These are phyloP conservation scores for Clarias platycephalus DNA, from an alignment of 2,797 vertebrate genomes.

Conservation along the genomic window DNA sequence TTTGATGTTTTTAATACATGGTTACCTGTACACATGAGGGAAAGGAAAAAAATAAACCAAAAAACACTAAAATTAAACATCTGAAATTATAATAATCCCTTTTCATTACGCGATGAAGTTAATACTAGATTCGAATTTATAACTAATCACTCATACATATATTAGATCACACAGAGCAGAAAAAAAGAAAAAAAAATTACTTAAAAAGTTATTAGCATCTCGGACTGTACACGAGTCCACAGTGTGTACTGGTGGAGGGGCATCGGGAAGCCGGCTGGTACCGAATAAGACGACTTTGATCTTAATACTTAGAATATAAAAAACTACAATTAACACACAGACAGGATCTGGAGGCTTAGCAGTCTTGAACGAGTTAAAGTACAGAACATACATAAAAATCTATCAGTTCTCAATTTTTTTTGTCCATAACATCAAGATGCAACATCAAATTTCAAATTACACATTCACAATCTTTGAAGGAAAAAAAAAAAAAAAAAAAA, in stretches of 20 bases:
- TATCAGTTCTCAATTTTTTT: slow-evolving; percentile 80
- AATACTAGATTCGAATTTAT: slow-evolving; percentile 92
- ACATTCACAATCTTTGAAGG: slow-evolving; percentile 79
- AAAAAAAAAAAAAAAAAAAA: slow-evolving; percentile 57
- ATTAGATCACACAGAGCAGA: slow-evolving; percentile 81
- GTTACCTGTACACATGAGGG: slow-evolving; percentile 91
- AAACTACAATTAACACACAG: slow-evolving; percentile 80
- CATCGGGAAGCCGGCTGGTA: slow-evolving; percentile 72
- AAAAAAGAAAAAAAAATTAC: slow-evolving; percentile 76
- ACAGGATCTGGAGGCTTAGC: slow-evolving; percentile 80
- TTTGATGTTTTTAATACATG: slow-evolving; percentile 91
- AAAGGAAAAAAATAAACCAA: background rate
- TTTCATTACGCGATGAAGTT: slow-evolving; percentile 98
- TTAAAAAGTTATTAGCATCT: slow-evolving; percentile 79
- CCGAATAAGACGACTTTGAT: slow-evolving; percentile 80
- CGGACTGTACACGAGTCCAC: slow-evolving; percentile 74
- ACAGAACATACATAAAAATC: slow-evolving; percentile 81
- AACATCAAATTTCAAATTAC: slow-evolving; percentile 85
- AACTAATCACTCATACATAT: slow-evolving; percentile 80
- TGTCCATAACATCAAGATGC: slow-evolving; percentile 82
- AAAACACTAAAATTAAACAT: slow-evolving; percentile 91
- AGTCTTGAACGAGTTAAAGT: slow-evolving; percentile 78
- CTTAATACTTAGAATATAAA: slow-evolving; percentile 83
- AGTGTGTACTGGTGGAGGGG: slow-evolving; percentile 64
- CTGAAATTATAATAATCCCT: slow-evolving; percentile 94